These are phyloP conservation scores for Apodemus agrarius DNA, from an alignment of 2,797 vertebrate species.

Conservation along the genomic window DNA sequence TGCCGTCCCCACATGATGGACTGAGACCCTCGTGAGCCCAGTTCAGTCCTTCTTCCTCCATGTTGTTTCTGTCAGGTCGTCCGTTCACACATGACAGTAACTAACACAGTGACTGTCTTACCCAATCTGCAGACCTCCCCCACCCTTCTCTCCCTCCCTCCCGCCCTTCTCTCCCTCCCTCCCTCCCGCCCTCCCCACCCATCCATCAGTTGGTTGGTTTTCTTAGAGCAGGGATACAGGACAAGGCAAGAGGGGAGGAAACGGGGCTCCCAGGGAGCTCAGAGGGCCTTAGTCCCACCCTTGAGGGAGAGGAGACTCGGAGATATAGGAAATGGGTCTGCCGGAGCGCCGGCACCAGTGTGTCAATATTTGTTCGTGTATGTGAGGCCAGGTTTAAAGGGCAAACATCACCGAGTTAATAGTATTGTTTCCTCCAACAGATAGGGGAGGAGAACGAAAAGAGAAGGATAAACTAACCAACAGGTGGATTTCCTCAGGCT, in stretches of 20 bases:
- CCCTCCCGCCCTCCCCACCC: neutral
- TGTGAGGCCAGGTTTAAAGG: neutral
- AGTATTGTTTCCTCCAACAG: neutral
- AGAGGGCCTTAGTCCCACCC: neutral
- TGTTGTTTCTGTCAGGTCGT: neutral
- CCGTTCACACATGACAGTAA: neutral
- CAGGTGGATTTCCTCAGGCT: neutral
- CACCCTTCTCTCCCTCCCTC: neutral
- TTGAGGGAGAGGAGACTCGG: fast-evolving
- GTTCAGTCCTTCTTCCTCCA: neutral
- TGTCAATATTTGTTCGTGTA: neutral
- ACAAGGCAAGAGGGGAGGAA: neutral
- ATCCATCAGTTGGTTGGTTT: no score
- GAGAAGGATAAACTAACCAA: neutral
- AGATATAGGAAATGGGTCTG: neutral
- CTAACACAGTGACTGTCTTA: neutral
- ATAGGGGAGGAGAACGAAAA: neutral
- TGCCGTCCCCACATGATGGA: neutral
- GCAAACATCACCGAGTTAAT: neutral
- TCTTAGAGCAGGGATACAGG: neutral
- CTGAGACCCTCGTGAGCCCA: neutral
- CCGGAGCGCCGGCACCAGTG: neutral
- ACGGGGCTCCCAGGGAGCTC: neutral
- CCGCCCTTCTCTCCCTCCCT: no score
- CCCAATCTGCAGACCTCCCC: neutral